A percentile compares a stretch with the other conserved stretches of the same genome.
phyloP scores from a whole-genome alignment of 2,888 invertebrate genomes.

The Agonopterix subpropinquella region DNA sequence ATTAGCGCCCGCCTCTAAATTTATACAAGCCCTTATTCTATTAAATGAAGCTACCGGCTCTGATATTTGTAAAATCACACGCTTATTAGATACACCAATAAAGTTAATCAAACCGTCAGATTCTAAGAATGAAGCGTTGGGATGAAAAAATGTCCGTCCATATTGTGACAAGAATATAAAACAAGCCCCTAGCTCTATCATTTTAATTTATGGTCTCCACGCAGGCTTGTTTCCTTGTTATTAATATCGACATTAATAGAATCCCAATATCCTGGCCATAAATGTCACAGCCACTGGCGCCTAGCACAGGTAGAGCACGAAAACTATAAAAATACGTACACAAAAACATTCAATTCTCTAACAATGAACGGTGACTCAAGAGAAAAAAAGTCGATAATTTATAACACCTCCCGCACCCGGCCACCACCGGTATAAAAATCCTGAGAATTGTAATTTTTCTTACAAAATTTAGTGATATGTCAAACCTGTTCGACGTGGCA shows the following conservation, averaged over 20 bases:
- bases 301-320: conserved; percentile 63
- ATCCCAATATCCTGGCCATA: conserved; percentile 70
- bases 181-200: conserved; percentile 44
- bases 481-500: conserved; percentile 68
- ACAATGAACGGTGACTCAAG: conserved; percentile 56
- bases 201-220: conserved; percentile 58
- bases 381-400: conserved; percentile 61
- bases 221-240: conserved; percentile 55
- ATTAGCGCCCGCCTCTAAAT: conserved; percentile 40
- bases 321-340: conserved; percentile 51
- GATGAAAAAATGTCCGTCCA: conserved; percentile 33
- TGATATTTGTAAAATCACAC: conserved; percentile 22
- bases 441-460: conserved; percentile 69
- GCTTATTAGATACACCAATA: conserved; percentile 29
- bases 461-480: conserved; percentile 74
- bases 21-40: conserved; percentile 26
- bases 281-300: conserved; percentile 73
- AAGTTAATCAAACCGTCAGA: conserved; percentile 21
- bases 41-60: conserved; percentile 22
- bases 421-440: conserved; percentile 66
- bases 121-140: conserved; percentile 11
- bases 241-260: conserved; percentile 71
- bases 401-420: conserved; percentile 58
- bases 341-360: conserved; percentile 53
- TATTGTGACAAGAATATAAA: conserved; percentile 57